These are phyloP conservation scores for Seriola rivoliana DNA, from an alignment of 2,113 vertebrate species.

Conservation along the genomic window DNA sequence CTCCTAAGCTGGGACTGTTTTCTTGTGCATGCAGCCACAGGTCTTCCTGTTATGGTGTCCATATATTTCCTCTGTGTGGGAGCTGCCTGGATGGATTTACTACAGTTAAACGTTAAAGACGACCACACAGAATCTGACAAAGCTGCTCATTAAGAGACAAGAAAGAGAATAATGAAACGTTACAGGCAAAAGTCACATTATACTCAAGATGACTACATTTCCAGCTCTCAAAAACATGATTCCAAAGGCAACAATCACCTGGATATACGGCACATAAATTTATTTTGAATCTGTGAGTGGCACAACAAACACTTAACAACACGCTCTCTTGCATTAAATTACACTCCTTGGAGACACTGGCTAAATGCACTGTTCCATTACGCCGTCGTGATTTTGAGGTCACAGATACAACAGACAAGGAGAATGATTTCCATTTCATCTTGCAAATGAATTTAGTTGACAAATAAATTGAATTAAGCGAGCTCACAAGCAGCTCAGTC, in stretches of 20 bases:
- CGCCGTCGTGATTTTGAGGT: neutral
- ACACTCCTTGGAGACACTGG: neutral
- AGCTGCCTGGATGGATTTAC: neutral
- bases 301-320: neutral
- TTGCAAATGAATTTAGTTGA: constrained; percentile 26
- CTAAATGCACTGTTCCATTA: neutral
- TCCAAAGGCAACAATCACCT: neutral
- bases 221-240: neutral
- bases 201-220: neutral
- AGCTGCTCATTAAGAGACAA: neutral
- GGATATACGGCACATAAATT: neutral
- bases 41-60: neutral
- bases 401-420: neutral
- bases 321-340: neutral
- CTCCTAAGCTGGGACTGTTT: neutral
- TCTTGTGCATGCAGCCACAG: too few relatives aligned
- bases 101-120: neutral
- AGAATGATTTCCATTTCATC: constrained; percentile 17
- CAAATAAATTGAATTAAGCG: constrained; percentile 26
- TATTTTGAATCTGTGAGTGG: neutral
- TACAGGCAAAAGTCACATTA: neutral
- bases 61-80: neutral
- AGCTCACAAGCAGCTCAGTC: constrained; percentile 8
- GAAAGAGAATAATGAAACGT: neutral
- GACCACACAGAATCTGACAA: neutral